Base-by-base conservation (phyloP, 2,113 vertebrate species). In the Rhineura floridana region DNA sequence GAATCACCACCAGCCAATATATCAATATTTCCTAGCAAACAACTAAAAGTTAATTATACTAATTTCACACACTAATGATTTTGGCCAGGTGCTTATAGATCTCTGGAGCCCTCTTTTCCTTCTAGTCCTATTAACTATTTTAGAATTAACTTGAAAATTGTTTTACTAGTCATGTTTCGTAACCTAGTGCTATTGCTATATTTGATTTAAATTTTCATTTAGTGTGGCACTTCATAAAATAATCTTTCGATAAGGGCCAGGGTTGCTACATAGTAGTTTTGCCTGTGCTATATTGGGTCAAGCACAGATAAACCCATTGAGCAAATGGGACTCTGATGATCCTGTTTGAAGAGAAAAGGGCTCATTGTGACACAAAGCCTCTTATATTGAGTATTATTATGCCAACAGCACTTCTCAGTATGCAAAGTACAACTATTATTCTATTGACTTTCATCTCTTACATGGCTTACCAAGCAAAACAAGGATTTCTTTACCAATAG, bases 1-100 rank as follows among this genome's bases (percentile, higher is more conserved):
- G 3, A 90, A 25, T 46, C 48, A 87, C 30, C 3, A 78, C 65
- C 55, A 93, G 85, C 67, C 28, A 90, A 87, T 33, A n/a, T 65
- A 92, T 89, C 88, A 85, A 7, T 87, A 94, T 85, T 73, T 92
- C 12, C 70, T 39, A 89, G 36, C 39, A 92, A 93, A 91, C 21
- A 93, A 46, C 83, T 1, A 88, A 23, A 78, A 91, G 44, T 70
- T 82, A 94, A 78, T 92, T 92, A 86, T 33, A 84, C 8, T 83
- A 78, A 87, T 94, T 94, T 91, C 79, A 91, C 59, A 93, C 65
- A 69, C n/a, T 88, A 90, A 87, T 70, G 65, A 79, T 25, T 94
- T 91, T 91, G n/a, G 19, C 36, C 85, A 23, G 81, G 75, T 50
- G 88, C 25, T 55, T 87, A 80, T 87, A 91, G 93, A 30, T 89